Percentiles rank a stretch among this genome's conserved stretches.
phyloP scores from a whole-genome alignment of 2,888 invertebrate species.

The Syrista parreyssii region DNA sequence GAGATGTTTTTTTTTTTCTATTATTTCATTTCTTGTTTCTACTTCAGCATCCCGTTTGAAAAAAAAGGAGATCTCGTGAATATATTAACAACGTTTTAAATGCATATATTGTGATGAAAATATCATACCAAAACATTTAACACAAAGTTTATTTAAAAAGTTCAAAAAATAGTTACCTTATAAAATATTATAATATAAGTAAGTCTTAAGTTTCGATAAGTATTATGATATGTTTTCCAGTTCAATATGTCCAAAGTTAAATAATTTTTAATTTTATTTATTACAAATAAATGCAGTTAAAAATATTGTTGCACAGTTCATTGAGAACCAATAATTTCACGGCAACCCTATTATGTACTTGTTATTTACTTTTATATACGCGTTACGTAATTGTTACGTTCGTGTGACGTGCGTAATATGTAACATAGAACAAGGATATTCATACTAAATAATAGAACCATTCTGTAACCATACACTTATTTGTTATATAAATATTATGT shows the following conservation, averaged over 20 bases:
- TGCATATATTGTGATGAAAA: too few species aligned
- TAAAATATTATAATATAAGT: constrained; percentile 9
- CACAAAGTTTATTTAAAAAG: constrained; percentile 8
- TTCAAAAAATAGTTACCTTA: constrained; percentile 5
- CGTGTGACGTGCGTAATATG: constrained; percentile 1
- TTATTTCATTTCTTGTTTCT: too few species aligned
- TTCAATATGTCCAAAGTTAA: not conserved
- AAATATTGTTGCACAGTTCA: constrained; percentile 9
- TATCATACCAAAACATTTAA: not conserved
- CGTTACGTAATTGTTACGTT: constrained; percentile 10
- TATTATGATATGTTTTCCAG: constrained; percentile 2
- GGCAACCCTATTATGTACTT: constrained; percentile 8
- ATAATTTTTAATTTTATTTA: not conserved
- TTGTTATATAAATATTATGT: too few species aligned
- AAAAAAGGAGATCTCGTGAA: too few species aligned
- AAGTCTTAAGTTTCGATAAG: constrained; percentile 1
- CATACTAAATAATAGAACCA: too few species aligned
- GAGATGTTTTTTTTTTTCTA: too few species aligned
- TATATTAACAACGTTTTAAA: too few species aligned
- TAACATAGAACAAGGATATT: too few species aligned
- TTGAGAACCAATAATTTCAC: constrained; percentile 6
- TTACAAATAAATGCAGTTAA: constrained; percentile 8
- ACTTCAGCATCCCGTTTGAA: too few species aligned
- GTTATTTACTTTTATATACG: too few species aligned
- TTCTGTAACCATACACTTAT: too few species aligned